phyloP scores from a whole-genome alignment of 2,888 invertebrate species.

The Chrysolina haemoptera region DNA sequence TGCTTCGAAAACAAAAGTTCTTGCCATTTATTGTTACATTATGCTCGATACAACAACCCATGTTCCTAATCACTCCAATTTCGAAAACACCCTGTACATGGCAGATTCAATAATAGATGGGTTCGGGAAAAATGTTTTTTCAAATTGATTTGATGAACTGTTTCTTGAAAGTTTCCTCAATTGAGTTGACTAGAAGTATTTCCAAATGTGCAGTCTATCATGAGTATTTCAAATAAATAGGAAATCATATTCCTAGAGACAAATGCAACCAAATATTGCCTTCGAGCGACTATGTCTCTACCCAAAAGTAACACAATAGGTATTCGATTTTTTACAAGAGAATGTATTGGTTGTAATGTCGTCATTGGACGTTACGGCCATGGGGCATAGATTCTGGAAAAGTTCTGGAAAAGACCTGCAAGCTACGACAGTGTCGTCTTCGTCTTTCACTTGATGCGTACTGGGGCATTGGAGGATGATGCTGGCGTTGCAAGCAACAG shows the following conservation, averaged over 20 bases:
- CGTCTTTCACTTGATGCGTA: conserved; percentile 48
- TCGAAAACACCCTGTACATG: too few relatives aligned
- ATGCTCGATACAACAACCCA: too few relatives aligned
- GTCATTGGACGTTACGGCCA: conserved; percentile 68
- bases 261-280: neutral
- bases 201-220: too few relatives aligned
- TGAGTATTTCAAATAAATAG: neutral
- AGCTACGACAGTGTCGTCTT: conserved; percentile 46
- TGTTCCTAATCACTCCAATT: too few relatives aligned
- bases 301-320: conserved; percentile 50
- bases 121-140: too few relatives aligned
- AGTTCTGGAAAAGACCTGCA: conserved; percentile 59
- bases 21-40: too few relatives aligned
- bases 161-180: too few relatives aligned
- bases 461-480: conserved; percentile 52
- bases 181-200: neutral
- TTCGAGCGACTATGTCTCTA: conserved; percentile 28
- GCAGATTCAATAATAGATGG: too few relatives aligned
- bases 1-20: too few relatives aligned
- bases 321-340: conserved; percentile 60
- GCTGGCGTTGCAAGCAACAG: conserved; percentile 48
- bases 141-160: too few relatives aligned
- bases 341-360: conserved; percentile 64
- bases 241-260: neutral
- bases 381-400: conserved; percentile 68